Conservation (phyloP, 2,797 vertebrate species). For the Oreonectes daqikongensis region DNA sequence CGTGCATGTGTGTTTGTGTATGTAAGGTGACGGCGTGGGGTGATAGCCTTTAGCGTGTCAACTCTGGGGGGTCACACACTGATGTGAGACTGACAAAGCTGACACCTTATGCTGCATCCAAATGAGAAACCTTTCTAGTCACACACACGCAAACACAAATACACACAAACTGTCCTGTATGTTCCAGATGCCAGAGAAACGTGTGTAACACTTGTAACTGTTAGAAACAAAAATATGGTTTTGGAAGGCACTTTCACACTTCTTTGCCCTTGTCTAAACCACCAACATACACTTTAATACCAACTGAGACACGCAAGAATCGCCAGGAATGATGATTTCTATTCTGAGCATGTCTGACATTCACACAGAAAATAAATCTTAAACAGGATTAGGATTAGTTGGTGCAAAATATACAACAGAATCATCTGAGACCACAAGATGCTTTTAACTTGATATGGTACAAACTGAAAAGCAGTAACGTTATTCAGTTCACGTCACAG, state of each 20-base stretch:
- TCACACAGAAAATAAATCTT: neutral
- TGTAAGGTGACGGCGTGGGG: constrained; percentile 1
- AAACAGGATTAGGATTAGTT: too few relatives aligned
- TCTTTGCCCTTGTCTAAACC: neutral
- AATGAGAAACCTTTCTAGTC: constrained; percentile 68
- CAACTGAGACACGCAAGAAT: neutral
- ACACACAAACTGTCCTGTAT: neutral
- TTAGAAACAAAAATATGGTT: neutral
- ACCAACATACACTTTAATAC: neutral
- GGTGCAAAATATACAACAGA: neutral
- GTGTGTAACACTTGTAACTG: neutral
- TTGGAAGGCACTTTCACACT: neutral
- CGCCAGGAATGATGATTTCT: neutral
- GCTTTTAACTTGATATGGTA: neutral
- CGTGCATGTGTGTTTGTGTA: constrained; percentile 24
- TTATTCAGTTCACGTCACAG: neutral
- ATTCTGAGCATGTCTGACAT: neutral
- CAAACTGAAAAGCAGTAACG: neutral
- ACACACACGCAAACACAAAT: constrained; percentile 61
- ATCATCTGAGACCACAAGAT: neutral
- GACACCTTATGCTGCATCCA: constrained; percentile 66
- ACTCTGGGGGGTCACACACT: constrained; percentile 61
- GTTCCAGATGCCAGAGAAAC: neutral
- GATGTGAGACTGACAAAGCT: constrained; percentile 62
- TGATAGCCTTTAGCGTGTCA: constrained; percentile 52